These are phyloP conservation scores for Scartelaos histophorus DNA, from an alignment of 2,113 vertebrate genomes.

Conservation along the genomic window DNA sequence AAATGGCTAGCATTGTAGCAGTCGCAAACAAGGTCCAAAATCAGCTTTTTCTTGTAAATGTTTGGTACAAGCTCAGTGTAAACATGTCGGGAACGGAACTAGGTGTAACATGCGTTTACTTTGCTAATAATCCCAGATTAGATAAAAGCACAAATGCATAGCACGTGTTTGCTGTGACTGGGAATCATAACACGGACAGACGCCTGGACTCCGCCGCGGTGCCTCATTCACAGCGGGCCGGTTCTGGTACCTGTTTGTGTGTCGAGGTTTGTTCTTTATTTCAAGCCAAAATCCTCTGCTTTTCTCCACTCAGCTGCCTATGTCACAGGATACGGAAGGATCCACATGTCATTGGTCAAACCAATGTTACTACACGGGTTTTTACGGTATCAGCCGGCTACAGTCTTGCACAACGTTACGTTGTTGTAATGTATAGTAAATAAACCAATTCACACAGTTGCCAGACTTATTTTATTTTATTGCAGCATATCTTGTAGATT, in stretches of 20 bases:
- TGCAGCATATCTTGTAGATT: no score
- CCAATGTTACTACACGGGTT: background rate
- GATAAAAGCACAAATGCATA: conserved; percentile 45
- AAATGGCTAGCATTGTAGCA: conserved; percentile 27
- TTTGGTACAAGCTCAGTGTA: background rate
- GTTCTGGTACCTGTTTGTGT: conserved; percentile 20
- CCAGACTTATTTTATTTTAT: no score
- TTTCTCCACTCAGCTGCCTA: background rate
- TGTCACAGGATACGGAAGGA: background rate
- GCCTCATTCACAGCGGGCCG: background rate
- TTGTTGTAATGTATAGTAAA: no score
- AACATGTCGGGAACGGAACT: background rate
- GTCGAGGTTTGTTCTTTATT: background rate
- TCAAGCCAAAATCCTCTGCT: background rate
- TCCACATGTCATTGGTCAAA: background rate
- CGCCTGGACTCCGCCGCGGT: background rate
- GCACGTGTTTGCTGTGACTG: conserved; percentile 51
- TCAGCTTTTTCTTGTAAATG: background rate
- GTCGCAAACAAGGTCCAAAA: background rate
- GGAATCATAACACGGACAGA: conserved; percentile 65
- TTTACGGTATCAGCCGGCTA: background rate
- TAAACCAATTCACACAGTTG: no score
- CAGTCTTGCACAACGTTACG: no score
- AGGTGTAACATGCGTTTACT: background rate
- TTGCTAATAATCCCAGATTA: conserved; percentile 55